Conservation (phyloP, 1,140 invertebrate genomes). For the Metaphire vulgaris region DNA sequence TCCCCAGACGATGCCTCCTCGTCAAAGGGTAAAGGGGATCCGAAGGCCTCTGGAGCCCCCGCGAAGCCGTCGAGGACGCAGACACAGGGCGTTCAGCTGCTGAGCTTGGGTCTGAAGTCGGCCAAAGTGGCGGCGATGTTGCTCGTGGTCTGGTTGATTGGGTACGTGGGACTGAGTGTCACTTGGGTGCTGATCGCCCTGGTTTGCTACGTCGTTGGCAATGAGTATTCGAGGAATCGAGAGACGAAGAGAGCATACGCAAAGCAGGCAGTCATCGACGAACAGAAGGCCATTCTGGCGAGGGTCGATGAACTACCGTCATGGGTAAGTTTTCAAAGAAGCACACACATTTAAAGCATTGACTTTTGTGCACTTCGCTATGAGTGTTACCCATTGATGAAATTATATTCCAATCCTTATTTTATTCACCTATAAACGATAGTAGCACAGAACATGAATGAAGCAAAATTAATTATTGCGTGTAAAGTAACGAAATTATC, state of each 20-base stretch:
- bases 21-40: not conserved
- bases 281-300: slow-evolving; percentile 33
- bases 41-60: not conserved
- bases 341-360: too few species aligned
- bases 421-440: too few species aligned
- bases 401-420: too few species aligned
- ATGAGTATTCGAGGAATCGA: slow-evolving; percentile 23
- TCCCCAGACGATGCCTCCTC: not conserved
- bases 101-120: slow-evolving; percentile 29
- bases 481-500: too few species aligned
- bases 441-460: too few species aligned
- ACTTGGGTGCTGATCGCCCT: slow-evolving; percentile 33
- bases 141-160: slow-evolving; percentile 26
- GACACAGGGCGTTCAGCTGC: slow-evolving; percentile 25
- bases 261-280: slow-evolving; percentile 27
- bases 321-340: slow-evolving; percentile 31
- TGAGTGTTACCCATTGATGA: too few species aligned
- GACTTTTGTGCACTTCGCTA: too few species aligned
- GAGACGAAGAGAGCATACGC: slow-evolving; percentile 24
- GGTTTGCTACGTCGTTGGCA: slow-evolving; percentile 31
- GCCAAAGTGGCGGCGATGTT: slow-evolving; percentile 28
- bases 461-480: too few species aligned
- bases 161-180: slow-evolving; percentile 33
- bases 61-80: not conserved
- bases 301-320: slow-evolving; percentile 35